Percentiles rank a stretch among this genome's conserved stretches.
These are phyloP conservation scores for Oxyteleia sp. DNA, from an alignment of 2,888 invertebrate genomes.

Conservation along the genomic window DNA sequence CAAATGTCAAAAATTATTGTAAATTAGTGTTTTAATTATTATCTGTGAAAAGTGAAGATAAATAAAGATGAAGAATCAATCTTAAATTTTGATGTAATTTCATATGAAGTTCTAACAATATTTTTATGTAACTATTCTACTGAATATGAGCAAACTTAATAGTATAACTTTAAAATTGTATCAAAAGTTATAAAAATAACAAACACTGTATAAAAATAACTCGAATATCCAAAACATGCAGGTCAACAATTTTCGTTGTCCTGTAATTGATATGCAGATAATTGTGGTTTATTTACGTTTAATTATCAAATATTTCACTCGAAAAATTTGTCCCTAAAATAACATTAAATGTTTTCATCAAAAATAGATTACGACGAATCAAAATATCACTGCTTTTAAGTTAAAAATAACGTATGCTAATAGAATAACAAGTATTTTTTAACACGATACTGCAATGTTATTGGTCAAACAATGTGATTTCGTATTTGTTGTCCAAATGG, in stretches of 20 bases:
- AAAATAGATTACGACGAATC: slow-evolving; percentile 35
- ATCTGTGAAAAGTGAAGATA: too few species aligned
- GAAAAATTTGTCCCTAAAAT: slow-evolving; percentile 32
- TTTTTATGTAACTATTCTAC: too few species aligned
- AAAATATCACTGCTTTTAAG: neutral
- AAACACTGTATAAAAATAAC: slow-evolving; percentile 44
- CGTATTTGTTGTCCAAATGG: neutral
- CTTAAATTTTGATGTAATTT: too few species aligned
- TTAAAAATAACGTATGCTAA: neutral
- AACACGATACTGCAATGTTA: neutral
- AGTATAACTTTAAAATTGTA: too few species aligned
- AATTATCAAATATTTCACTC: slow-evolving; percentile 48
- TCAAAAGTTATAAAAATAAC: slow-evolving; percentile 53
- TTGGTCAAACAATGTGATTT: neutral
- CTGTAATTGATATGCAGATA: slow-evolving; percentile 77
- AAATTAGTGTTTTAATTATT: too few species aligned
- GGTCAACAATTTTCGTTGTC: slow-evolving; percentile 29
- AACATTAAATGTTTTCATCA: slow-evolving; percentile 30
- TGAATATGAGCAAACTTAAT: too few species aligned
- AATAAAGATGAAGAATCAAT: too few species aligned
- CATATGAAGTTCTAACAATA: too few species aligned
- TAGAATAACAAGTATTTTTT: neutral
- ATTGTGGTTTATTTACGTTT: slow-evolving; percentile 67
- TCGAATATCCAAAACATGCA: slow-evolving; percentile 62
- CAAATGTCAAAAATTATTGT: too few species aligned